Conservation (phyloP, 2,888 invertebrate species). For the Drosophila formosana region DNA sequence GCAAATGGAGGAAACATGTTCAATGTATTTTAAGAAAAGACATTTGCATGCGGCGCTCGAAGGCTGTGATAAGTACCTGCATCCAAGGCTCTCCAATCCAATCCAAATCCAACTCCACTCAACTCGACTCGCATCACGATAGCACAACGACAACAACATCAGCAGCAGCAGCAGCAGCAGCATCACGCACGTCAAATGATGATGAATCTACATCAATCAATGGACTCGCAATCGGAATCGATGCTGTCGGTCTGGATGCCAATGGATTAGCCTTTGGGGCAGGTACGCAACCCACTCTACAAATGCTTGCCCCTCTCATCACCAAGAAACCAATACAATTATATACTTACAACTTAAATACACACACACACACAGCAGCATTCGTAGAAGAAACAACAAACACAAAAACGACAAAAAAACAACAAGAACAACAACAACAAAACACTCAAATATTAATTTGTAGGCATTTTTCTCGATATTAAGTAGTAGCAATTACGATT, state of each 20-base stretch:
- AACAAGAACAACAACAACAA: conserved; percentile 5
- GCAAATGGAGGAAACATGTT: conserved; percentile 80
- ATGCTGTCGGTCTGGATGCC: conserved; percentile 22
- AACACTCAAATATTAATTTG: conserved; percentile 70
- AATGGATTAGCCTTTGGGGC: conserved; percentile 64
- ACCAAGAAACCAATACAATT: conserved; percentile 11
- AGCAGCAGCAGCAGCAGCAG: neutral
- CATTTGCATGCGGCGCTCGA: conserved; percentile 82
- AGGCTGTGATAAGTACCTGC: conserved; percentile 85
- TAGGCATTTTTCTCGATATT: conserved; percentile 72
- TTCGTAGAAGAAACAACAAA: conserved; percentile 42
- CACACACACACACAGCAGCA: conserved; percentile 40
- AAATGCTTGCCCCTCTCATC: conserved; percentile 65
- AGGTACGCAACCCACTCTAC: conserved; percentile 75
- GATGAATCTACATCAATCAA: conserved; percentile 58
- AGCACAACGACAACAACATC: neutral
- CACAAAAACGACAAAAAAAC: conserved; percentile 4
- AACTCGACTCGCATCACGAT: conserved; percentile 37
- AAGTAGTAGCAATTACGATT: conserved; percentile 81
- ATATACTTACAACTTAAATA: conserved; percentile 28
- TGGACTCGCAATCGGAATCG: conserved; percentile 16
- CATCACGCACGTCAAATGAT: conserved; percentile 47
- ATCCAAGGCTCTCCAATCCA: conserved; percentile 59
- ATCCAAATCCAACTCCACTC: conserved; percentile 4
- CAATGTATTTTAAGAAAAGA: conserved; percentile 76